Evolutionary conservation across 2,888 invertebrate species (phyloP).

Genomic region (Loripinus fragilis): DNA sequence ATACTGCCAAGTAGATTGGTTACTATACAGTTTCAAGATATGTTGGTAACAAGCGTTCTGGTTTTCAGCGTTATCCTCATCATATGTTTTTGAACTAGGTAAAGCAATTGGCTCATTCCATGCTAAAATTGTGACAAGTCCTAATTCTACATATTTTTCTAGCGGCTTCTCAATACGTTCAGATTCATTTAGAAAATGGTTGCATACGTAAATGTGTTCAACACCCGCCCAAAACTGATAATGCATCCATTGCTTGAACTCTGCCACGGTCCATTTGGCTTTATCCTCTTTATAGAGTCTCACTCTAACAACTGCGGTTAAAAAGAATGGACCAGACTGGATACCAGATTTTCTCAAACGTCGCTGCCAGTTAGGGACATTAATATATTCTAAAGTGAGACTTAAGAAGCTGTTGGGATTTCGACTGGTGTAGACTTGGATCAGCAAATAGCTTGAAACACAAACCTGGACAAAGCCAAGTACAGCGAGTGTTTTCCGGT

Average conservation of each 20-base stretch:
- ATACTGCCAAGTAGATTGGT: constrained; percentile 8
- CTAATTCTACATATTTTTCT: not conserved
- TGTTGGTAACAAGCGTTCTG: not conserved
- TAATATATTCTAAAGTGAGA: too few relatives aligned
- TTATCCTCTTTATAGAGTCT: constrained; percentile 9
- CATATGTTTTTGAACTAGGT: not conserved
- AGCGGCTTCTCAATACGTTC: not conserved
- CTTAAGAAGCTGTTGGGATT: too few relatives aligned
- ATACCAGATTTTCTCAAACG: too few relatives aligned
- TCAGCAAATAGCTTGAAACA: too few relatives aligned
- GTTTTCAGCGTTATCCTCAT: not conserved
- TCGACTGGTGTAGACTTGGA: too few relatives aligned
- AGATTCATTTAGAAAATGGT: not conserved
- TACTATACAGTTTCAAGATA: not conserved
- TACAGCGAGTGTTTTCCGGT: too few relatives aligned
- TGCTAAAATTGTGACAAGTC: not conserved
- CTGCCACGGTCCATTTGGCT: not conserved
- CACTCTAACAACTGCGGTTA: not conserved
- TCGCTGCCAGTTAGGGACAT: too few relatives aligned
- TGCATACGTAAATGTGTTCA: constrained; percentile 15
- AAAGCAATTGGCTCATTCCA: not conserved
- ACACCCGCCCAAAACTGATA: constrained; percentile 14
- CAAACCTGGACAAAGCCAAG: too few relatives aligned
- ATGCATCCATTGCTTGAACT: constrained; percentile 24
- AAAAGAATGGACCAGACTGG: not conserved